These are phyloP conservation scores for Neodon shergylaensis DNA, from an alignment of 2,113 vertebrate genomes.

Conservation along the genomic window DNA sequence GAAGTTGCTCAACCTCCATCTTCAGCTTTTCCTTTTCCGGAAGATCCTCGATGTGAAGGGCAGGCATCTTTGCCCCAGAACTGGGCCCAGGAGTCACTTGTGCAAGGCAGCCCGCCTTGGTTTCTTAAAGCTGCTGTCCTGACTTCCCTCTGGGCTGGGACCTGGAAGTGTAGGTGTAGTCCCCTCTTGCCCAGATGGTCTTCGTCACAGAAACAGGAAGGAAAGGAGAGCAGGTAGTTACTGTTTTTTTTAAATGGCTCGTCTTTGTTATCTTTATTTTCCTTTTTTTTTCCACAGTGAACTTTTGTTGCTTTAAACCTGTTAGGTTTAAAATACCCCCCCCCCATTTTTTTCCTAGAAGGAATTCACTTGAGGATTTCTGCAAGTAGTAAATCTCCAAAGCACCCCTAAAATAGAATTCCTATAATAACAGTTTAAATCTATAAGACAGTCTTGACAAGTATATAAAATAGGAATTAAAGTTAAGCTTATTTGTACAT, in stretches of 20 bases:
- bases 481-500: not conserved
- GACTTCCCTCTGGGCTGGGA: not conserved
- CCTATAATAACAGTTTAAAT: not conserved
- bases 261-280: not conserved
- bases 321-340: not conserved
- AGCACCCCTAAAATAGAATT: conserved; percentile 48
- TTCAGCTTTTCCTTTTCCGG: too few species aligned
- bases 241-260: not conserved
- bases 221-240: not conserved
- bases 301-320: not conserved
- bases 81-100: too few species aligned
- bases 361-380: conserved; percentile 40
- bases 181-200: not conserved
- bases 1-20: too few species aligned
- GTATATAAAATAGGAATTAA: not conserved
- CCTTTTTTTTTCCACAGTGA: not conserved
- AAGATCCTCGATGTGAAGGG: too few species aligned
- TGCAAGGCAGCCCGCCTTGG: too few species aligned
- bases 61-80: too few species aligned
- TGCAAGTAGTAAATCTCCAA: conserved; percentile 23
- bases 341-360: not conserved
- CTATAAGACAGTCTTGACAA: not conserved
- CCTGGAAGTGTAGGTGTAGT: not conserved
- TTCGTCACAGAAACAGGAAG: not conserved
- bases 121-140: not conserved